phyloP scores from a whole-genome alignment of 2,888 invertebrate genomes.

The Koerneria pararmatus region DNA sequence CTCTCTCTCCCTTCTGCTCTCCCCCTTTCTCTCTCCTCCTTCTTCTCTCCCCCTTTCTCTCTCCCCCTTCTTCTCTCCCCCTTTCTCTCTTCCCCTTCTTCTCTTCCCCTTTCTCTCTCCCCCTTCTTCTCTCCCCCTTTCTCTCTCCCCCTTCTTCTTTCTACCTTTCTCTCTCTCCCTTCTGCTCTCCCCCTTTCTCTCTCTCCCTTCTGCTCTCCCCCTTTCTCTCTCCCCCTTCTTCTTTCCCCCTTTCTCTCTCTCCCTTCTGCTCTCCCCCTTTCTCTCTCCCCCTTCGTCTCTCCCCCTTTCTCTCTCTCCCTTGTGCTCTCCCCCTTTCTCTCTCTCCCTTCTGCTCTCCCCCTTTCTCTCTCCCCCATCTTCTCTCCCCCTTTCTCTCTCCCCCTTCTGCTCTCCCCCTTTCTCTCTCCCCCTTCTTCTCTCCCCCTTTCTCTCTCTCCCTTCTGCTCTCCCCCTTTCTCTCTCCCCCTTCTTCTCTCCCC shows the following conservation, averaged over 20 bases:
- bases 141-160: too few relatives aligned
- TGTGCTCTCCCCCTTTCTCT: background rate
- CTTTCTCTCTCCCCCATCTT: background rate
- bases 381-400: background rate
- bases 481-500: background rate
- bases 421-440: background rate
- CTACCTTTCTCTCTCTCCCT: background rate
- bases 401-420: background rate
- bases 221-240: background rate
- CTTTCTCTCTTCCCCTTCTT: background rate
- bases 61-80: slow-evolving; percentile 3
- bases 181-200: background rate
- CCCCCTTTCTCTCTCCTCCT: background rate
- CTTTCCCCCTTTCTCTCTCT: background rate
- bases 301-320: background rate
- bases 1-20: slow-evolving; percentile 7
- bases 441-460: background rate
- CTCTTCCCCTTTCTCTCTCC: too few relatives aligned
- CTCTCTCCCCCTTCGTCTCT: background rate
- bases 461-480: background rate
- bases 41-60: slow-evolving; percentile 5
- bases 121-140: too few relatives aligned
- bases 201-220: background rate
- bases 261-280: background rate
- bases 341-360: background rate